Percentiles rank a stretch among this genome's conserved stretches.
Conservation (phyloP, 2,113 vertebrate species). For the Eulemur rufifrons region DNA sequence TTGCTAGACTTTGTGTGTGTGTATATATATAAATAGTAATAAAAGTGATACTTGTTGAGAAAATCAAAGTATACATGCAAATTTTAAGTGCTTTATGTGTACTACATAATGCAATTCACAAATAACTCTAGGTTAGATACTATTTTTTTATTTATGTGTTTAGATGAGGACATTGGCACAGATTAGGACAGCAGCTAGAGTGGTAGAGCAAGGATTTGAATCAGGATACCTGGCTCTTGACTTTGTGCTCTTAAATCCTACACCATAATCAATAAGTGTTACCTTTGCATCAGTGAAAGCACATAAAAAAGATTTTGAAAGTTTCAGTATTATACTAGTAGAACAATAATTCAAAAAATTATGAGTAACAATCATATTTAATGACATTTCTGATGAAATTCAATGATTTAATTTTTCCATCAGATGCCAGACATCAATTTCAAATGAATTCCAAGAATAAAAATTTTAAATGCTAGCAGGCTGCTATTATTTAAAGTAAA, state of each 20-base stretch:
- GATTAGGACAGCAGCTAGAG: not conserved
- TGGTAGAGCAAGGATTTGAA: not conserved
- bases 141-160: not conserved
- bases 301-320: not conserved
- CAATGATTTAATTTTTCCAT: not conserved
- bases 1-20: not conserved
- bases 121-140: not conserved
- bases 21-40: not conserved
- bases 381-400: not conserved
- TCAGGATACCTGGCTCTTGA: not conserved
- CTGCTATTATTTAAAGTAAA: not conserved
- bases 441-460: not conserved
- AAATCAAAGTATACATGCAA: not conserved
- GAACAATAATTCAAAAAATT: not conserved
- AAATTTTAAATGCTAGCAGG: not conserved
- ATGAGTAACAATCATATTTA: not conserved
- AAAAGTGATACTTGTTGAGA: not conserved
- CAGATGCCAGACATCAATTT: not conserved
- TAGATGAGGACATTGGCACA: not conserved
- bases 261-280: not conserved
- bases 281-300: not conserved
- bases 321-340: not conserved
- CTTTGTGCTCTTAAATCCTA: not conserved
- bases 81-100: not conserved
- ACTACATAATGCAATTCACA: not conserved